Evolutionary conservation across 2,113 vertebrate species (phyloP).

Genomic region (Anoura caudifer): DNA sequence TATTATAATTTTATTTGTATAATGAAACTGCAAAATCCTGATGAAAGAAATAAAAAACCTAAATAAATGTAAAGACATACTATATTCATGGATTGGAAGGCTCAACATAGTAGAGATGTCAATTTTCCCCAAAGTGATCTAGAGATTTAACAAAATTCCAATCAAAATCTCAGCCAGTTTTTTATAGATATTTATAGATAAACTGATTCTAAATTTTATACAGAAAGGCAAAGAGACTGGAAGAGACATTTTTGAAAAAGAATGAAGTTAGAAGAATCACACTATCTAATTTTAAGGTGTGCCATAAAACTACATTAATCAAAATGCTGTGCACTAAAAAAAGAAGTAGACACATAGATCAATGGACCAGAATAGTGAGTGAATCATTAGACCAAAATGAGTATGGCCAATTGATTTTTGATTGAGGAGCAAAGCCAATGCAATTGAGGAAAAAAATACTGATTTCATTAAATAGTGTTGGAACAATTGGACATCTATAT

Average conservation of each 20-base stretch:
- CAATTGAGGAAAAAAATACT: background rate
- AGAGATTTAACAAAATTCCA: background rate
- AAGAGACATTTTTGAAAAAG: background rate
- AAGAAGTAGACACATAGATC: background rate
- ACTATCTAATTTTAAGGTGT: background rate
- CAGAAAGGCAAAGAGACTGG: background rate
- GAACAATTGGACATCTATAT: background rate
- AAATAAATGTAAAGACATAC: background rate
- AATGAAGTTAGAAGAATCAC: background rate
- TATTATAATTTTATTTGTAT: background rate
- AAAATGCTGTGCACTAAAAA: background rate
- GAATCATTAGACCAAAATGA: background rate
- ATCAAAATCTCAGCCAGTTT: background rate
- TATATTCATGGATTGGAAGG: background rate
- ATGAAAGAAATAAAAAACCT: background rate
- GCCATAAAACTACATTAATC: background rate
- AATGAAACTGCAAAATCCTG: background rate
- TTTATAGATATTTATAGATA: background rate
- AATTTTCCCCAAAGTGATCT: background rate
- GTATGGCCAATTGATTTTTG: background rate
- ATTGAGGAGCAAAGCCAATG: background rate
- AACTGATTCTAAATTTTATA: background rate
- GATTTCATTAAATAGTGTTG: background rate
- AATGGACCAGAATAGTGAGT: background rate
- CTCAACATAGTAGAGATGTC: background rate